phyloP scores from a whole-genome alignment of 2,113 vertebrate genomes.

The Dryoscopus gambensis region DNA sequence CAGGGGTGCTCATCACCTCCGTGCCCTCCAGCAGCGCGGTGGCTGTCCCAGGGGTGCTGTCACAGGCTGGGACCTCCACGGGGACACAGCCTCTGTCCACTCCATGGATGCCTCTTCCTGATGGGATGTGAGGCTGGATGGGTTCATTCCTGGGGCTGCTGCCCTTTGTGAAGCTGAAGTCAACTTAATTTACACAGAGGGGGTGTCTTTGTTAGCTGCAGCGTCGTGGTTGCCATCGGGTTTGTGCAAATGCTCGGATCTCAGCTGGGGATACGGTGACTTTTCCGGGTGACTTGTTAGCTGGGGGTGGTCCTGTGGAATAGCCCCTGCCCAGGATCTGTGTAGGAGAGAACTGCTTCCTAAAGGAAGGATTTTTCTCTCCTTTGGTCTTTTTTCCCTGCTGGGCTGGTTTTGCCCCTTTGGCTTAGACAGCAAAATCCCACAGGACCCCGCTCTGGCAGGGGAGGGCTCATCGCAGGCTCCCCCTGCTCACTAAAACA shows the following conservation, averaged over 20 bases:
- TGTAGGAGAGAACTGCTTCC: neutral
- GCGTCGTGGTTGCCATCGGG: neutral
- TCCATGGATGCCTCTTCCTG: neutral
- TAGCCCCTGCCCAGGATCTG: neutral
- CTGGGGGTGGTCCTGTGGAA: neutral
- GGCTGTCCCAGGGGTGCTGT: neutral
- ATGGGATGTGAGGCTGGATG: neutral
- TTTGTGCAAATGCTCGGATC: neutral
- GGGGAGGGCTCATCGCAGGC: neutral
- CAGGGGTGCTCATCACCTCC: neutral
- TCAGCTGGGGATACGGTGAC: neutral
- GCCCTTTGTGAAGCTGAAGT: neutral
- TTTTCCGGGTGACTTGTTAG: neutral
- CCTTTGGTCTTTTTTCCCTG: neutral
- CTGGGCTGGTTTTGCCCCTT: neutral
- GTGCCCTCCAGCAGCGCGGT: neutral
- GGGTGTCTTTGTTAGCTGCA: neutral
- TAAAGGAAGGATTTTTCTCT: neutral
- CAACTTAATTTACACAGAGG: neutral
- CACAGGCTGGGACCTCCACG: rapidly evolving
- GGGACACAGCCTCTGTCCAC: neutral
- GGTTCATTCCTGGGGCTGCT: neutral
- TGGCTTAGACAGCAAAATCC: neutral
- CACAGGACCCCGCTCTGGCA: neutral
- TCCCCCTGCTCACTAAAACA: neutral